phyloP scores from a whole-genome alignment of 2,797 vertebrate species.

The Sebastes flavidus region DNA sequence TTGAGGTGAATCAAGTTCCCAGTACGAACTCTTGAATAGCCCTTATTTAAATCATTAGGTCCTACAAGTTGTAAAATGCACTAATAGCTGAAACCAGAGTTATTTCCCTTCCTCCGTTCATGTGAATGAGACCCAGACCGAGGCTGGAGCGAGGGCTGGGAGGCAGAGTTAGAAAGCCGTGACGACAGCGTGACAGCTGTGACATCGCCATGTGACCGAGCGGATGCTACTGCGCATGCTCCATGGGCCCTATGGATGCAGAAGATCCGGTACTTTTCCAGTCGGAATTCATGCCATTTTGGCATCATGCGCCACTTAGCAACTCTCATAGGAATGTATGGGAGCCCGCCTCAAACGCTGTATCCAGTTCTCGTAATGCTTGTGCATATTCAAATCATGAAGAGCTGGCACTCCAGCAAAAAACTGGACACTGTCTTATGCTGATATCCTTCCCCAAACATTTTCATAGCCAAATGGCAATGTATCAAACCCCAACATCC shows the following conservation, averaged over 20 bases:
- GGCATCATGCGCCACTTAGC: background rate
- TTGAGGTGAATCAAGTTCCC: too few species aligned
- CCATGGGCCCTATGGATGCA: background rate
- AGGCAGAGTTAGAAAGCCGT: too few species aligned
- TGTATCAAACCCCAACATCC: constrained; percentile 4
- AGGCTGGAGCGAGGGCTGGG: too few species aligned
- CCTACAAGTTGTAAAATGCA: too few species aligned
- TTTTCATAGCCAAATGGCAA: constrained; percentile 8
- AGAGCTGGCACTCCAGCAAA: background rate
- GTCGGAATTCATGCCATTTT: background rate
- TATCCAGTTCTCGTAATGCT: background rate
- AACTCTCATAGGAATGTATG: background rate
- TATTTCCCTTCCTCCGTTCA: too few species aligned
- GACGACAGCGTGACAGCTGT: background rate
- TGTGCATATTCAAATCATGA: background rate
- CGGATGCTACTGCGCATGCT: background rate
- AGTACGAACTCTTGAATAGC: too few species aligned
- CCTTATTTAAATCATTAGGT: too few species aligned
- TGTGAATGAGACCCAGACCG: too few species aligned
- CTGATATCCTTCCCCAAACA: background rate
- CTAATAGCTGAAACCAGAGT: too few species aligned
- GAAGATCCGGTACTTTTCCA: background rate
- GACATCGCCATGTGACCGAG: background rate
- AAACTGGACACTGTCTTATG: background rate
- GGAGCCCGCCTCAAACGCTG: background rate